phyloP scores from a whole-genome alignment of 37 sponge, comb jelly and placozoan species.

The Sycon ciliatum region DNA sequence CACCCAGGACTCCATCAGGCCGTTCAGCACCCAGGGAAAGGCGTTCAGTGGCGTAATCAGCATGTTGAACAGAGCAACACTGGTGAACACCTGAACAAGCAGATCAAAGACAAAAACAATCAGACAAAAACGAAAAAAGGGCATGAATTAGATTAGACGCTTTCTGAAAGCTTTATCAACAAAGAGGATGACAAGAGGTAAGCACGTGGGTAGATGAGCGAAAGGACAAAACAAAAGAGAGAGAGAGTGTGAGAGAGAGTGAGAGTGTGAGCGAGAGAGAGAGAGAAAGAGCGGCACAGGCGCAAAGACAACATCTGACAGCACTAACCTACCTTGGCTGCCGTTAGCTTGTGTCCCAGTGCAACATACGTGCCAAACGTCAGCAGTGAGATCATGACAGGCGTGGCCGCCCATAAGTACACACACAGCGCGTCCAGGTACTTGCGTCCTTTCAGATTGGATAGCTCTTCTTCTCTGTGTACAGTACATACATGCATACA shows the following conservation, averaged over 20 bases:
- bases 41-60: conserved; percentile 92
- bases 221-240: too few species aligned
- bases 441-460: conserved; percentile 68
- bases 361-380: conserved; percentile 79
- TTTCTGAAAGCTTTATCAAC: too few species aligned
- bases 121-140: background rate
- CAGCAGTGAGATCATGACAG: conserved; percentile 80
- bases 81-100: conserved; percentile 79
- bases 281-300: conserved; percentile 1
- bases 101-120: background rate
- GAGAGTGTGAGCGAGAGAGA: too few species aligned
- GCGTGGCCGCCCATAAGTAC: conserved; percentile 98
- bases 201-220: too few species aligned
- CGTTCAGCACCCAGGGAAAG: conserved; percentile 96
- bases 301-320: background rate
- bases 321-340: conserved; percentile 82
- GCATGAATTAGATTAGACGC: conserved; percentile 6
- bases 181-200: too few species aligned
- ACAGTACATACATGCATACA: background rate
- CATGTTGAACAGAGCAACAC: conserved; percentile 83
- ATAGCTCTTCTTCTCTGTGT: conserved; percentile 58
- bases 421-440: conserved; percentile 96
- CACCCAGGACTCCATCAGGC: conserved; percentile 89
- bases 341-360: conserved; percentile 73
- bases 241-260: too few species aligned